These are phyloP conservation scores for Scytalopus superciliaris DNA, from an alignment of 2,113 vertebrate genomes.

Conservation along the genomic window DNA sequence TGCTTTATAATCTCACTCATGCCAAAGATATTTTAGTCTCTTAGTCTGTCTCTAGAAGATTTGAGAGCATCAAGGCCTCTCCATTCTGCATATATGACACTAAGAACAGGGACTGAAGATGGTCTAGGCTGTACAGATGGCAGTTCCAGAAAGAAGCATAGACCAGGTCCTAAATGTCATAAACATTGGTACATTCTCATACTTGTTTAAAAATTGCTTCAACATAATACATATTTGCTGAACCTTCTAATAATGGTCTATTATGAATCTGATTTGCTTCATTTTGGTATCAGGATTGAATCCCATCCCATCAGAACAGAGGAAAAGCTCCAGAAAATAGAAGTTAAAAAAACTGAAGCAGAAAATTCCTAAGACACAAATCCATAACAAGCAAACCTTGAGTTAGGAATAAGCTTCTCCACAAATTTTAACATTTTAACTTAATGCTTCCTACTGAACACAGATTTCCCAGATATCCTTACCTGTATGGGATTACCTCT, in stretches of 20 bases:
- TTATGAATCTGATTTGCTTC: background rate
- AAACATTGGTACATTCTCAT: background rate
- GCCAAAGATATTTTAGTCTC: background rate
- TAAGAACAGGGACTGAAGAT: background rate
- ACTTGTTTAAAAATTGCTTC: background rate
- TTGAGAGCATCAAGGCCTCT: background rate
- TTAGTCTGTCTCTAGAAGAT: background rate
- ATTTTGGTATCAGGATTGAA: background rate
- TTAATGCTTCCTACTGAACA: background rate
- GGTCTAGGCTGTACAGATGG: background rate
- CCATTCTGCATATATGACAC: background rate
- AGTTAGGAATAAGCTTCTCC: background rate
- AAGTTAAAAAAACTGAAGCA: background rate
- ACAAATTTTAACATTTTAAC: background rate
- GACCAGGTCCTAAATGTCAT: background rate
- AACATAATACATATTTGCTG: background rate
- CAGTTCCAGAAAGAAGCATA: background rate
- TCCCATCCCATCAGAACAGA: background rate
- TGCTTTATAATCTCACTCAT: background rate
- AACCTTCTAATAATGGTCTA: background rate
- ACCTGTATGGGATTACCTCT: background rate
- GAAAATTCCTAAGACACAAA: background rate
- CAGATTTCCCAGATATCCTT: background rate
- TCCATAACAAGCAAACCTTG: fast-evolving
- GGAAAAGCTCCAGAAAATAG: background rate